phyloP scores from a whole-genome alignment of 2,797 vertebrate species.

The Distichodus sexfasciatus region DNA sequence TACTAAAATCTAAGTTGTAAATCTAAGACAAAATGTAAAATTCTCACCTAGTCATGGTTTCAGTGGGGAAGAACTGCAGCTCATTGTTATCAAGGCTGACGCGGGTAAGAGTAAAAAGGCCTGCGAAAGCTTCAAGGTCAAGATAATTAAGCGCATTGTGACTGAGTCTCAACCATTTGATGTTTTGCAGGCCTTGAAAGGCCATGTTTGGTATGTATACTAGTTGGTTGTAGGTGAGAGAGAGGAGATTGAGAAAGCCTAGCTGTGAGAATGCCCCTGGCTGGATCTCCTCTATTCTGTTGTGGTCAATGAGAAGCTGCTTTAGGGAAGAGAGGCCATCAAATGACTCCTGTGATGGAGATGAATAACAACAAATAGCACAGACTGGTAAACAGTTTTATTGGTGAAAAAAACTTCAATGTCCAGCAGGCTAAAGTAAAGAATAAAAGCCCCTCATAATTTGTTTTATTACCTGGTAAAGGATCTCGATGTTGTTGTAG shows the following conservation, averaged over 20 bases:
- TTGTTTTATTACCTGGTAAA: conserved; percentile 78
- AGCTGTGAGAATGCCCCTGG: conserved; percentile 86
- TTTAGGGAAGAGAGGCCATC: conserved; percentile 85
- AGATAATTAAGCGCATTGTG: conserved; percentile 89
- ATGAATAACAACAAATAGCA: not conserved
- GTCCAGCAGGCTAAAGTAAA: too few relatives aligned
- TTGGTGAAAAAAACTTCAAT: too few relatives aligned
- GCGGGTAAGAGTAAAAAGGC: conserved; percentile 80
- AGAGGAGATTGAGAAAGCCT: conserved; percentile 82
- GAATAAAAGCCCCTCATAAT: too few relatives aligned
- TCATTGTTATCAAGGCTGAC: conserved; percentile 92
- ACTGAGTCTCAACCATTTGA: conserved; percentile 86
- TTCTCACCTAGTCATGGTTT: conserved; percentile 81
- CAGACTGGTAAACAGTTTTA: not conserved
- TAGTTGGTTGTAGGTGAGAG: conserved; percentile 84
- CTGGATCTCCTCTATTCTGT: conserved; percentile 88
- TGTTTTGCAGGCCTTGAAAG: conserved; percentile 89
- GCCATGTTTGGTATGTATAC: conserved; percentile 92
- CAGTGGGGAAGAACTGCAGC: conserved; percentile 85
- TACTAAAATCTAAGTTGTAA: not conserved
- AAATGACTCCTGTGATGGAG: conserved; percentile 80
- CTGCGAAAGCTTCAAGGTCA: conserved; percentile 82
- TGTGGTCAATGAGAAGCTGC: conserved; percentile 82
- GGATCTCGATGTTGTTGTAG: conserved; percentile 79
- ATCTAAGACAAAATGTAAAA: not conserved